Conservation (phyloP, 2,113 vertebrate genomes). For the Myiagra hebetior region DNA sequence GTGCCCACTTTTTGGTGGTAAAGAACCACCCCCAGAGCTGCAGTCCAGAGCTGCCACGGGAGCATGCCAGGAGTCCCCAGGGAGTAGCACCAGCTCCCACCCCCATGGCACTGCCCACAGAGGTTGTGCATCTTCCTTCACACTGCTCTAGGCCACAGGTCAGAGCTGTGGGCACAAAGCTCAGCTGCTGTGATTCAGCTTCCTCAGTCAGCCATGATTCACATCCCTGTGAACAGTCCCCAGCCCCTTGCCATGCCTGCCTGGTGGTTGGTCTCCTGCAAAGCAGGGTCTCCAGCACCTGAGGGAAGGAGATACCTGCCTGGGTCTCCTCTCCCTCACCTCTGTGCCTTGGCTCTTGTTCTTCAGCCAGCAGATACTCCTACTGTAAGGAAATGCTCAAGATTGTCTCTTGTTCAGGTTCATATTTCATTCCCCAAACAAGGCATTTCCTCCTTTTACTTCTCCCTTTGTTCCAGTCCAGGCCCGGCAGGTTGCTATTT, state of each 20-base stretch:
- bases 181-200: neutral
- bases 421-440: neutral
- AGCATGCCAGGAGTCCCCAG: accelerated
- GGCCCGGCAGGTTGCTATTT: neutral
- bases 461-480: neutral
- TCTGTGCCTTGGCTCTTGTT: neutral
- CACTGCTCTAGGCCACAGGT: neutral
- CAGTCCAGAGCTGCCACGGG: neutral
- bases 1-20: neutral
- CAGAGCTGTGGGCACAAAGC: neutral
- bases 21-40: neutral
- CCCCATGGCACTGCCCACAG: accelerated
- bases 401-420: neutral
- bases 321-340: neutral
- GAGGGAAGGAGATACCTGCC: accelerated
- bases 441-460: slow-evolving; percentile 30
- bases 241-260: neutral
- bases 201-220: neutral
- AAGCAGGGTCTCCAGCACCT: neutral
- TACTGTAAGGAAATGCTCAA: neutral
- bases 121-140: neutral
- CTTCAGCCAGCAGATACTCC: neutral
- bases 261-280: neutral
- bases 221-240: neutral
- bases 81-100: neutral